Conservation (phyloP, 2,888 invertebrate species). For the Tipula confusa region DNA sequence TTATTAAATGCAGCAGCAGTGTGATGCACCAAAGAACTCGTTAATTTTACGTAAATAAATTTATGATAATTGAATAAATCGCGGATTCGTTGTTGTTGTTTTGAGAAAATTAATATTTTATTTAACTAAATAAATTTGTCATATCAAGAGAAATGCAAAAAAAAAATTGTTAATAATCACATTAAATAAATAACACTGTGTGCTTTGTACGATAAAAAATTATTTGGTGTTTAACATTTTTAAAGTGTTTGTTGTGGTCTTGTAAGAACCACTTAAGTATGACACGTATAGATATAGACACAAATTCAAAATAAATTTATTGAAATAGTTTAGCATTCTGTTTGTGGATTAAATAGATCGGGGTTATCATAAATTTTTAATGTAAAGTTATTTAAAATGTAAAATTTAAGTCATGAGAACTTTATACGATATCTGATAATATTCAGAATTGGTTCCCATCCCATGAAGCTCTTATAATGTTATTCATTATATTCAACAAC, state of each 20-base stretch:
- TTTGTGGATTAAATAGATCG: neutral
- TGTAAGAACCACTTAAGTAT: neutral
- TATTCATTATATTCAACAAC: neutral
- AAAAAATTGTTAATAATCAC: neutral
- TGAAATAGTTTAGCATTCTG: neutral
- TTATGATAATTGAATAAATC: neutral
- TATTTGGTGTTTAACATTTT: neutral
- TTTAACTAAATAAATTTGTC: neutral
- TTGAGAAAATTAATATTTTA: neutral
- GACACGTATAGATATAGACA: neutral
- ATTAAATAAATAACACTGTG: constrained; percentile 4
- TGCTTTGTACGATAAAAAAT: neutral
- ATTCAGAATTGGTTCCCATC: neutral
- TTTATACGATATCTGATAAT: neutral
- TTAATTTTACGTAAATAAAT: neutral
- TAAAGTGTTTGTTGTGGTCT: constrained; percentile 3
- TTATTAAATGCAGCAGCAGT: neutral
- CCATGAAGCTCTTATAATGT: neutral
- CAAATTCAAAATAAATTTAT: neutral
- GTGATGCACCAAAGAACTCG: constrained; percentile 5
- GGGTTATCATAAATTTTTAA: neutral
- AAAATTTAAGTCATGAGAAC: neutral
- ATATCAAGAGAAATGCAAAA: neutral
- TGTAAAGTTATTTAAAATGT: neutral
- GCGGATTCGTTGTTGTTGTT: neutral